Evolutionary conservation across 2,113 vertebrate species (phyloP).

Genomic region (Siniperca knerii): DNA sequence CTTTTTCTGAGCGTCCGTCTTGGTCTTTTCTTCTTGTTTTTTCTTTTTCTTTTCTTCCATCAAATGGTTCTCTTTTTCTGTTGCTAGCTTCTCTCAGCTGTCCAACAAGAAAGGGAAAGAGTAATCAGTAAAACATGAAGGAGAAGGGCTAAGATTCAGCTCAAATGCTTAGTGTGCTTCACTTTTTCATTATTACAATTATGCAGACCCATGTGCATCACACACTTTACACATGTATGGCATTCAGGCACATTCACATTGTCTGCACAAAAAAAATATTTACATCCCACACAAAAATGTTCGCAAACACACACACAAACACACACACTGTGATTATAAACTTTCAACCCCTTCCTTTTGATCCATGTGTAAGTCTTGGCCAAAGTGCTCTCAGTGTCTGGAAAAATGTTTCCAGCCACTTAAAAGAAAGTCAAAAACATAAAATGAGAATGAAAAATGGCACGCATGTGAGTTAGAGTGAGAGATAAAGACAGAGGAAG

Average conservation of each 20-base stretch:
- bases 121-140: slow-evolving; percentile 13
- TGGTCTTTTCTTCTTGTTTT: slow-evolving; percentile 98
- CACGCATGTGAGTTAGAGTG: not conserved
- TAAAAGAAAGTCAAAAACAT: not conserved
- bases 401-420: slow-evolving; percentile 37
- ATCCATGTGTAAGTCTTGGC: slow-evolving; percentile 28
- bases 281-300: not conserved
- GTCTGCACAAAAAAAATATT: not conserved
- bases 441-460: not conserved
- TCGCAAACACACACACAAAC: not conserved
- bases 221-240: not conserved
- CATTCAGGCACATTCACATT: not conserved
- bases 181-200: not conserved
- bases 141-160: not conserved
- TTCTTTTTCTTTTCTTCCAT: slow-evolving; percentile 99
- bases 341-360: slow-evolving; percentile 23
- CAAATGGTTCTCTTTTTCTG: slow-evolving; percentile 96
- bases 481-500: not conserved
- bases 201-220: not conserved
- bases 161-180: not conserved
- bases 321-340: not conserved
- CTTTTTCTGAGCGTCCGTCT: slow-evolving; percentile 98
- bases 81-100: slow-evolving; percentile 91
- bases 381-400: slow-evolving; percentile 18
- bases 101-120: slow-evolving; percentile 56